A percentile compares a stretch with the other conserved stretches of the same genome.
phyloP scores from a whole-genome alignment of 2,113 vertebrate genomes.

The Merops nubicus region DNA sequence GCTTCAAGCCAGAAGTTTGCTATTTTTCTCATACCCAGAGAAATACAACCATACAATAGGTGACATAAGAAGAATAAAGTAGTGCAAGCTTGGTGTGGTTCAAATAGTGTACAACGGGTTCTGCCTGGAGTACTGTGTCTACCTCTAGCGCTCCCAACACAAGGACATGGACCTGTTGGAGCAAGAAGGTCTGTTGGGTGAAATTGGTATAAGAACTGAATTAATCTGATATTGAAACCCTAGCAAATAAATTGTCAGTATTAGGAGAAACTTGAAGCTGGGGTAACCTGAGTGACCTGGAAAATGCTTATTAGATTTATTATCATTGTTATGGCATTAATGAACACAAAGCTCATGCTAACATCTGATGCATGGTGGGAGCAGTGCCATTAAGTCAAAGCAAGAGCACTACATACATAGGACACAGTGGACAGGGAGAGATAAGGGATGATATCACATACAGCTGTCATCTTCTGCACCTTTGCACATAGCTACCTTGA shows the following conservation, averaged over 20 bases:
- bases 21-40: no score
- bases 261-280: background rate
- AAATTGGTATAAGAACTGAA: background rate
- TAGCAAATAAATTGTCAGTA: background rate
- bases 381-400: background rate
- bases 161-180: no score
- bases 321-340: background rate
- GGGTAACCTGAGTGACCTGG: background rate
- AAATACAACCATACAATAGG: no score
- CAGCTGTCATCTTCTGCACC: background rate
- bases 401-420: accelerated
- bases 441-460: background rate
- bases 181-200: accelerated
- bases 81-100: no score
- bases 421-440: background rate
- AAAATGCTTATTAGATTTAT: background rate
- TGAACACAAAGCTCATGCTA: background rate
- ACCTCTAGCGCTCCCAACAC: no score
- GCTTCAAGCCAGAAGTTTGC: no score
- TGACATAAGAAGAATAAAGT: no score
- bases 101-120: no score
- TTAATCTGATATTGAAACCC: background rate
- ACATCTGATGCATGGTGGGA: background rate
- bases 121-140: no score
- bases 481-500: background rate